Evolutionary conservation across 2,888 invertebrate genomes (phyloP).

Genomic region (Nomada hirtipes): DNA sequence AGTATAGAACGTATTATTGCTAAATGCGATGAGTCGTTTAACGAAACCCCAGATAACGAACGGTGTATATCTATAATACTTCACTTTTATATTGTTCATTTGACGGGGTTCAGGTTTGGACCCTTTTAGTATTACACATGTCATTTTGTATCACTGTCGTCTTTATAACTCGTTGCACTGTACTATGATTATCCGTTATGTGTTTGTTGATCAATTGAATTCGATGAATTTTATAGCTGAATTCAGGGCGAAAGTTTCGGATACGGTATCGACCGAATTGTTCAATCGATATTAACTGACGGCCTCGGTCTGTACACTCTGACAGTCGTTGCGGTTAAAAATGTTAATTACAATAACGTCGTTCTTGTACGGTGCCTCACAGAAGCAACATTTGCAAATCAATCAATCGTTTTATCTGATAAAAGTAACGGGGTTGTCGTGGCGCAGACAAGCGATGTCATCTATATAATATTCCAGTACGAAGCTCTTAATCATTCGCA

Average conservation of each 20-base stretch:
- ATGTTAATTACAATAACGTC: constrained; percentile 49
- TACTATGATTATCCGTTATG: constrained; percentile 53
- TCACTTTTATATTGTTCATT: constrained; percentile 70
- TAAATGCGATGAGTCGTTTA: constrained; percentile 49
- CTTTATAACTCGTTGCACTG: constrained; percentile 65
- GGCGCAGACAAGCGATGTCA: constrained; percentile 43
- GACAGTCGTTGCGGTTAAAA: constrained; percentile 30
- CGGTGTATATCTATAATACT: constrained; percentile 65
- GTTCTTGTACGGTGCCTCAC: constrained; percentile 64
- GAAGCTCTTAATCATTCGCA: constrained; percentile 1
- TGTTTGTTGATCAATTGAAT: constrained; percentile 41
- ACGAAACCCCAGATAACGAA: constrained; percentile 43
- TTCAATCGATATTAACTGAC: constrained; percentile 18
- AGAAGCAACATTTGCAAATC: constrained; percentile 49
- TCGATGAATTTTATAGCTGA: constrained; percentile 24
- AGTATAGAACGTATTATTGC: constrained; percentile 49
- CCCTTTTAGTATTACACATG: constrained; percentile 24
- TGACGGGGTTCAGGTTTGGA: constrained; percentile 56
- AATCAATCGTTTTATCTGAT: constrained; percentile 54
- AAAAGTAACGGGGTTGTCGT: constrained; percentile 40
- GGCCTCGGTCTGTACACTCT: constrained; percentile 41
- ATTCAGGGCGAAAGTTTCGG: constrained; percentile 21
- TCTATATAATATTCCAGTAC: neutral
- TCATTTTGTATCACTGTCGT: constrained; percentile 66
- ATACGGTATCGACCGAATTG: constrained; percentile 55